Evolutionary conservation across 2,888 invertebrate genomes (phyloP).

Genomic region (Ochropacha duplaris): DNA sequence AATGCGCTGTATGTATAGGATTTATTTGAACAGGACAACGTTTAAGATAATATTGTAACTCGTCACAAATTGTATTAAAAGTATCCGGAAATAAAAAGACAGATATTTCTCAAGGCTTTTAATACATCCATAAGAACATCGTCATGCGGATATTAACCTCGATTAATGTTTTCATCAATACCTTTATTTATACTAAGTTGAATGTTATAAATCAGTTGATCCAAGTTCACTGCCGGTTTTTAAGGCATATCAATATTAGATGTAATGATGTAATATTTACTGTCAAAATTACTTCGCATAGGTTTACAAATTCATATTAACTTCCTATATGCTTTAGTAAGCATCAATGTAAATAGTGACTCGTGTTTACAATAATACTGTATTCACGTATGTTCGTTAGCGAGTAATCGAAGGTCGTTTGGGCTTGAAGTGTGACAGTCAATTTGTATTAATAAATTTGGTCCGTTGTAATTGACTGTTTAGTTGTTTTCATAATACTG

Average conservation of each 20-base stretch:
- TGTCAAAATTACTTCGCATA: not conserved
- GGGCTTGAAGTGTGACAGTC: slow-evolving; percentile 11
- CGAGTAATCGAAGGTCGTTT: slow-evolving; percentile 7
- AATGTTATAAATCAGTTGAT: not conserved
- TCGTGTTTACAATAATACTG: slow-evolving; percentile 16
- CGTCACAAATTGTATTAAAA: not conserved
- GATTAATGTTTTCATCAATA: not conserved
- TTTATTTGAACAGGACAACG: too few relatives aligned
- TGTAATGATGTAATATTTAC: slow-evolving; percentile 1
- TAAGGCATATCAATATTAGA: not conserved
- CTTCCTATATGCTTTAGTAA: slow-evolving; percentile 13
- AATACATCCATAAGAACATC: not conserved
- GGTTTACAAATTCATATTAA: slow-evolving; percentile 11
- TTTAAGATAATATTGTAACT: not conserved
- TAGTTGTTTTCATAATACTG: not conserved
- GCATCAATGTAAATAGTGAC: slow-evolving; percentile 18
- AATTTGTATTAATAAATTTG: slow-evolving; percentile 1
- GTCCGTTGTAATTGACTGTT: not conserved
- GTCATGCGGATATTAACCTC: not conserved
- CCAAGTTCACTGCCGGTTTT: not conserved
- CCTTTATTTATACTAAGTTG: not conserved
- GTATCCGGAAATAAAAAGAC: not conserved
- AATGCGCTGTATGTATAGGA: too few relatives aligned
- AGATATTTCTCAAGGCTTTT: not conserved
- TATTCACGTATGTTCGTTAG: slow-evolving; percentile 18